phyloP scores from a whole-genome alignment of 2,113 vertebrate species.

The Symphodus melops region DNA sequence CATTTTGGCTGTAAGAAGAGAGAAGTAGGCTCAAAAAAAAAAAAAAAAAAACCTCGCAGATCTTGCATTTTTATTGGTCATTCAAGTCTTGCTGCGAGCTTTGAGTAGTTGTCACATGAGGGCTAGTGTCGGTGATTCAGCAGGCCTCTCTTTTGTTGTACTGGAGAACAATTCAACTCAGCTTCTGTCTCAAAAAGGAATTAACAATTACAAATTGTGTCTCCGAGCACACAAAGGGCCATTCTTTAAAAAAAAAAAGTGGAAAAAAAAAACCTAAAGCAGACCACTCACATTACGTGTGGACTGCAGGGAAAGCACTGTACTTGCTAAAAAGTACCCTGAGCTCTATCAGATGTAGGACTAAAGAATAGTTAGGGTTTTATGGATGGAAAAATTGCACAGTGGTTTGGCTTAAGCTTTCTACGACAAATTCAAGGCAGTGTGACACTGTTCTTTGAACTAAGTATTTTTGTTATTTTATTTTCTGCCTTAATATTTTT shows the following conservation, averaged over 20 bases:
- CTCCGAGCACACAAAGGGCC: slow-evolving; percentile 18
- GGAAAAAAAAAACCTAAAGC: slow-evolving; percentile 11
- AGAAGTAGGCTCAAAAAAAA: slow-evolving; percentile 47
- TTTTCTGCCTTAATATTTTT: slow-evolving; percentile 74
- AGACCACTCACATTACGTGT: slow-evolving; percentile 25
- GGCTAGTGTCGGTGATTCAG: slow-evolving; percentile 46
- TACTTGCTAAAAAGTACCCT: slow-evolving; percentile 42
- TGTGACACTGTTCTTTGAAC: slow-evolving; percentile 53
- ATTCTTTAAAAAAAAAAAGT: slow-evolving; percentile 6
- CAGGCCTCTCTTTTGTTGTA: slow-evolving; percentile 26
- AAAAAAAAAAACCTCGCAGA: slow-evolving; percentile 55
- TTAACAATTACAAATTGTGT: slow-evolving; percentile 30
- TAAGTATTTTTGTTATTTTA: slow-evolving; percentile 59
- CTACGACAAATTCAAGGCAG: slow-evolving; percentile 58
- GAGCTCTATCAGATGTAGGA: slow-evolving; percentile 52
- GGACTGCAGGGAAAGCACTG: slow-evolving; percentile 49
- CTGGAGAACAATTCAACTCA: slow-evolving; percentile 40
- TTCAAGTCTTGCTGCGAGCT: slow-evolving; percentile 45
- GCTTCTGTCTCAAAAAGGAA: slow-evolving; percentile 55
- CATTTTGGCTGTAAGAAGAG: slow-evolving; percentile 51
- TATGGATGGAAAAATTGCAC: slow-evolving; percentile 60
- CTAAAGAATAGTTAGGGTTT: slow-evolving; percentile 51
- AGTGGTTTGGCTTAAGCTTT: slow-evolving; percentile 66
- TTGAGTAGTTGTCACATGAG: slow-evolving; percentile 51
- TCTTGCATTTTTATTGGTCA: slow-evolving; percentile 60